Conservation (phyloP, 2,888 invertebrate genomes). For the Biston stratarius region DNA sequence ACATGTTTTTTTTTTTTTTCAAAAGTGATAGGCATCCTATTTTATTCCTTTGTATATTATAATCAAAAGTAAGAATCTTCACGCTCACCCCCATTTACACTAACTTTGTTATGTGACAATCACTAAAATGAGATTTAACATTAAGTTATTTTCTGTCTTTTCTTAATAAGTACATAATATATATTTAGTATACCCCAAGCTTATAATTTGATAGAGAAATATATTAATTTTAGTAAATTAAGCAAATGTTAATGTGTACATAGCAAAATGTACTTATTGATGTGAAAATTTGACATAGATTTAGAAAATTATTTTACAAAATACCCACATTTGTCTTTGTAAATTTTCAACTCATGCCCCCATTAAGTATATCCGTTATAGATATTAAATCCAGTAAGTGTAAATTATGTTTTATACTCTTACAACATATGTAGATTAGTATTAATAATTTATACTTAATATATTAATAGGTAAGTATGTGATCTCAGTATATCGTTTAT, state of each 20-base stretch:
- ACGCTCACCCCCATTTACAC: background rate
- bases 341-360: background rate
- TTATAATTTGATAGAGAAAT: too few relatives aligned
- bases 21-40: too few relatives aligned
- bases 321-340: background rate
- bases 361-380: too few relatives aligned
- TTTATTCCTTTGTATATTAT: background rate
- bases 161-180: background rate
- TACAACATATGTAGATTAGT: conserved; percentile 8
- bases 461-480: conserved; percentile 57
- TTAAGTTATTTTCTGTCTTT: background rate
- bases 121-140: background rate
- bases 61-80: background rate
- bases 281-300: background rate
- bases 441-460: background rate
- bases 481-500: conserved; percentile 68
- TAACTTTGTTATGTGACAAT: conserved; percentile 7
- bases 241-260: background rate
- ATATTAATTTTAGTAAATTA: background rate
- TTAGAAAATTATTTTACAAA: background rate
- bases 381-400: too few relatives aligned
- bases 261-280: background rate
- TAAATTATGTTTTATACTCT: background rate
- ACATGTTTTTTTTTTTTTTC: background rate
- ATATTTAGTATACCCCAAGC: background rate